Evolutionary conservation across 2,888 invertebrate species (phyloP).

Genomic region (Leptarthrus brevirostris): DNA sequence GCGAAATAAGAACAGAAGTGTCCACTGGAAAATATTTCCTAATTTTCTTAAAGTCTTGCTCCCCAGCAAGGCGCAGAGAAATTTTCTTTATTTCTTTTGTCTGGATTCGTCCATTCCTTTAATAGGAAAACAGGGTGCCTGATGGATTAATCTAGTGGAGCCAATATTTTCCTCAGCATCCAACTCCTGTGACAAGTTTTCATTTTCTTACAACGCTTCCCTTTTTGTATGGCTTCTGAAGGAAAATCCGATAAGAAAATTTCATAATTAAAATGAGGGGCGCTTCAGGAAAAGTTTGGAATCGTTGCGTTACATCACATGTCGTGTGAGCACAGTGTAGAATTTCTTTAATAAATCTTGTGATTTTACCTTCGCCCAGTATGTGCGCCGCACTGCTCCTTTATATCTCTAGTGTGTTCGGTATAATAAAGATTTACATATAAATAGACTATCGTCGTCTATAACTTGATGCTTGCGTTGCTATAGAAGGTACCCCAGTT

Average conservation of each 20-base stretch:
- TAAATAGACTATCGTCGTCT: constrained; percentile 35
- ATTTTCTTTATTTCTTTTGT: neutral
- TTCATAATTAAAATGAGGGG: constrained; percentile 46
- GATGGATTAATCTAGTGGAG: neutral
- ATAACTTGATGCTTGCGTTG: constrained; percentile 10
- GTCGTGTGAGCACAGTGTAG: neutral
- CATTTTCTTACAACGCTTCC: constrained; percentile 2
- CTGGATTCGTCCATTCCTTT: neutral
- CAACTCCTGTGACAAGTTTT: neutral
- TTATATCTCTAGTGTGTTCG: neutral
- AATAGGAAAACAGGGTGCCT: neutral
- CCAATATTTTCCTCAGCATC: constrained; percentile 17
- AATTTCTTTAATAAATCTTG: constrained; percentile 41
- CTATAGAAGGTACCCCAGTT: constrained; percentile 5
- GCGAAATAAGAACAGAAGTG: constrained; percentile 16
- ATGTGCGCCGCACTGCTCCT: constrained; percentile 22
- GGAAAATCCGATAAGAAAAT: constrained; percentile 46
- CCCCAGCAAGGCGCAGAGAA: neutral
- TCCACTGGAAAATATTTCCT: constrained; percentile 13
- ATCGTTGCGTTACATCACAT: too few relatives aligned
- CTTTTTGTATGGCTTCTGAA: constrained; percentile 12
- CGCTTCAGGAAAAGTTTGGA: neutral
- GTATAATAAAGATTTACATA: constrained; percentile 31
- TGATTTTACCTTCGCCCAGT: constrained; percentile 5
- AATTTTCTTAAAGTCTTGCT: neutral